Evolutionary conservation across 1,140 invertebrate genomes (phyloP).

Genomic region (Thaumatotibia leucotreta): DNA sequence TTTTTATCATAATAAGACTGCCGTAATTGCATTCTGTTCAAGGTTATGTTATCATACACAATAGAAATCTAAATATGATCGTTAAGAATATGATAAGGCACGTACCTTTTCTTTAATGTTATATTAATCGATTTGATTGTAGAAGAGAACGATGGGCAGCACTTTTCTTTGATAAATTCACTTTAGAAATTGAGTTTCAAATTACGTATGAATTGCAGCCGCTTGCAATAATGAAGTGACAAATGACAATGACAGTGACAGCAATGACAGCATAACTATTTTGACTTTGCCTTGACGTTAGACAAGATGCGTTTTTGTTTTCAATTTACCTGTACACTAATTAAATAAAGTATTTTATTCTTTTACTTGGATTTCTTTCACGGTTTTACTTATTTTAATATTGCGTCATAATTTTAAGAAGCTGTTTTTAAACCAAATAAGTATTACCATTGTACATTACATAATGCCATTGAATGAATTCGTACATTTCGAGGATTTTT

Average conservation of each 20-base stretch:
- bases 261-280: background rate
- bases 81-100: background rate
- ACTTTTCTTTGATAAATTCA: slow-evolving; percentile 3
- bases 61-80: background rate
- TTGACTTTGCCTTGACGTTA: background rate
- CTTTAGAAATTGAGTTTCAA: background rate
- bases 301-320: background rate
- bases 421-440: no score
- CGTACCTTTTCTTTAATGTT: background rate
- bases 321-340: no score
- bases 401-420: no score
- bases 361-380: no score
- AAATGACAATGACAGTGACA: slow-evolving; percentile 2
- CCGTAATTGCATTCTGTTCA: background rate
- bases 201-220: background rate
- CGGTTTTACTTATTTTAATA: no score
- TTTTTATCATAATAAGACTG: background rate
- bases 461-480: no score
- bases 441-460: no score
- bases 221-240: no score
- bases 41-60: slow-evolving; percentile 2
- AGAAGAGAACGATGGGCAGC: background rate
- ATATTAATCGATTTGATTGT: background rate
- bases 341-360: no score
- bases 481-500: no score